Conservation (phyloP, 2,797 vertebrate genomes). For the Ambastaia sidthimunki region DNA sequence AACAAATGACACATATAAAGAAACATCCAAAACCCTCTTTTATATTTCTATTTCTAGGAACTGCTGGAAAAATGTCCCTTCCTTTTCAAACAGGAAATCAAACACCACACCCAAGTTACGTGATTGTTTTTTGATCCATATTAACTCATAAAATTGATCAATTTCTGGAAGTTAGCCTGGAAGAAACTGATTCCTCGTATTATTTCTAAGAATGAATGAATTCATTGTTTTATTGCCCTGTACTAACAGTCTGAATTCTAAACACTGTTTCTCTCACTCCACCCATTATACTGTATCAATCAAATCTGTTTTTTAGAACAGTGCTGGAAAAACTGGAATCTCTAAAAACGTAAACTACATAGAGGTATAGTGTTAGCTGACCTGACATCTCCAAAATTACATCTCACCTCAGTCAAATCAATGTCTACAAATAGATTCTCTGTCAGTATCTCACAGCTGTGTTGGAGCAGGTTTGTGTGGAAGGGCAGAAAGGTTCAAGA, state of each 20-base stretch:
- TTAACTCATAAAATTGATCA: background rate
- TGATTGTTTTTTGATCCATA: background rate
- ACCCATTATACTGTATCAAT: background rate
- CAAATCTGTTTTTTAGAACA: background rate
- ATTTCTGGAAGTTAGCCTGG: background rate
- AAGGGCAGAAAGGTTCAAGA: background rate
- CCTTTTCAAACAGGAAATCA: conserved; percentile 21
- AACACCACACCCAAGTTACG: conserved; percentile 21
- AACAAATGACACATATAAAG: background rate
- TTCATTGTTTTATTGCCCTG: background rate
- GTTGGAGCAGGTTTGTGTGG: conserved; percentile 15
- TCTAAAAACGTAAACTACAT: background rate
- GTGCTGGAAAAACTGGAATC: background rate
- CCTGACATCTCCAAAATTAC: conserved; percentile 11
- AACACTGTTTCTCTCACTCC: background rate
- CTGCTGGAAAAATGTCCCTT: background rate
- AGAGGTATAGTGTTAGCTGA: background rate
- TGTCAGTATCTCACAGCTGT: conserved; percentile 13
- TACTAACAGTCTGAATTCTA: background rate
- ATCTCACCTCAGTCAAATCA: background rate
- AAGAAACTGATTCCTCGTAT: background rate
- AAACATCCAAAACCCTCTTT: background rate
- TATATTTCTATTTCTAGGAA: background rate
- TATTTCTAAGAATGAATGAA: background rate
- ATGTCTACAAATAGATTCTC: conserved; percentile 35